Base-by-base conservation (phyloP, 2,797 vertebrate species). In the Yasuhikotakia modesta region DNA sequence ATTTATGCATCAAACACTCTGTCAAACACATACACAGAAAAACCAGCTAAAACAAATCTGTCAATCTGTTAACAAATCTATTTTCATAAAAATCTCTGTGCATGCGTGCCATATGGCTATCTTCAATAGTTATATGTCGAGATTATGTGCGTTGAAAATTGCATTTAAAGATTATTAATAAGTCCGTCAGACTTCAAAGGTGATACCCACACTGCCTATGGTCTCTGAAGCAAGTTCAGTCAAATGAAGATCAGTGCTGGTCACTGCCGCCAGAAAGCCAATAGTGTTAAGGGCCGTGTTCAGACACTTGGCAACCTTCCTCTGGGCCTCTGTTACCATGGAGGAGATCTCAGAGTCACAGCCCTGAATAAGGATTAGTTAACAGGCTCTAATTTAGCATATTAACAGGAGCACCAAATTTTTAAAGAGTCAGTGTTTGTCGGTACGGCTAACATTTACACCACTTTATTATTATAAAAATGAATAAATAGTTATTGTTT, bases 271-370 rank as follows among this genome's bases (percentile, higher is more conserved):
- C 83, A 96, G 84, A 78, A 94, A 92, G 71, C 93, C 92, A 21
- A 93, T 81, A 1, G 80, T 76, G 17, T 90, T 89, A 70, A 94
- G 78, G 0, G 90, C 88, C 19, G 88, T 89, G 45, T 92, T 91
- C 77, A 94, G 78, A 69, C 88, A 92, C 75, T 89, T 87, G 12
- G 88, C 85, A 77, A 91, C 92, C 91, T 95, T 96, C 77, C 85
- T 92, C 67, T 85, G 85, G 43, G 96, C 94, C 86, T 99, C 97
- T 6, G 87, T 91, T 83, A 98, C 96, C 96, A 99, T 95, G 0
- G 95, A 95, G 11, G 94, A 90, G 85, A 99, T 96, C 90, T 99
- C 97, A 5, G 95, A 97, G 85, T 94, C 95, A 81, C 96, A 97
- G 0, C 96, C 97, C 97, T 99, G 64, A 77, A 46, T 52, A 30